These are phyloP conservation scores for Aix galericulata DNA, from an alignment of 2,113 vertebrate species.

Conservation along the genomic window DNA sequence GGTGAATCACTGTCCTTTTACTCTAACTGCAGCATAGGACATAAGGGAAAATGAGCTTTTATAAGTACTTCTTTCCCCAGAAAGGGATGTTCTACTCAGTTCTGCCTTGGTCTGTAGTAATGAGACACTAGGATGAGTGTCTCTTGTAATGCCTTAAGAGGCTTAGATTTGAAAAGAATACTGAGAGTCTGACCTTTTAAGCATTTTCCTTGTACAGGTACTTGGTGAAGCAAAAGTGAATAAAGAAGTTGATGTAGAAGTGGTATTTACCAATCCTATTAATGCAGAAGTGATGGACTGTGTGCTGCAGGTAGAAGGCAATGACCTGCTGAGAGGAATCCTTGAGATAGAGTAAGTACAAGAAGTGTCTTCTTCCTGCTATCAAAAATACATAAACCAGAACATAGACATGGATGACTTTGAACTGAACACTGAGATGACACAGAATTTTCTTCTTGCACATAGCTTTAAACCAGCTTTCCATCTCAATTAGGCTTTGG, in stretches of 20 bases:
- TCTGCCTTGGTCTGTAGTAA: not conserved
- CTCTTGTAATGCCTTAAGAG: not conserved
- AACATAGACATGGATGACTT: not conserved
- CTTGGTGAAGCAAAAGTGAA: slow-evolving; percentile 62
- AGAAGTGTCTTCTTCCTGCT: not conserved
- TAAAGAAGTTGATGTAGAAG: slow-evolving; percentile 64
- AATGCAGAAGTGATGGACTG: slow-evolving; percentile 60
- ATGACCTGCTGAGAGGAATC: slow-evolving; percentile 69
- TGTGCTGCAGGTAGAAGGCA: slow-evolving; percentile 76
- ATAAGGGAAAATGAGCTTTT: not conserved
- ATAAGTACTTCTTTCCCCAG: not conserved
- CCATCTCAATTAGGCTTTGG: not conserved
- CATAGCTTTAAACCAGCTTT: not conserved
- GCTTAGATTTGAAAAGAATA: not conserved
- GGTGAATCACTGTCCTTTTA: slow-evolving; percentile 58
- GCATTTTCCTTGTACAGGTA: slow-evolving; percentile 45
- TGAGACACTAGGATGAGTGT: no score
- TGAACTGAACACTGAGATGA: not conserved
- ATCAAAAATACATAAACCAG: not conserved
- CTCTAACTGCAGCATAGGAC: not conserved
- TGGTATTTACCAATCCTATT: slow-evolving; percentile 78
- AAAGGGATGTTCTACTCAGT: not conserved
- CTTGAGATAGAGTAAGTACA: slow-evolving; percentile 72
- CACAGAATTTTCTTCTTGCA: not conserved
- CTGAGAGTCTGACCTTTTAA: not conserved